Conservation (phyloP, 2,888 invertebrate species). For the Drosophila histrio region DNA sequence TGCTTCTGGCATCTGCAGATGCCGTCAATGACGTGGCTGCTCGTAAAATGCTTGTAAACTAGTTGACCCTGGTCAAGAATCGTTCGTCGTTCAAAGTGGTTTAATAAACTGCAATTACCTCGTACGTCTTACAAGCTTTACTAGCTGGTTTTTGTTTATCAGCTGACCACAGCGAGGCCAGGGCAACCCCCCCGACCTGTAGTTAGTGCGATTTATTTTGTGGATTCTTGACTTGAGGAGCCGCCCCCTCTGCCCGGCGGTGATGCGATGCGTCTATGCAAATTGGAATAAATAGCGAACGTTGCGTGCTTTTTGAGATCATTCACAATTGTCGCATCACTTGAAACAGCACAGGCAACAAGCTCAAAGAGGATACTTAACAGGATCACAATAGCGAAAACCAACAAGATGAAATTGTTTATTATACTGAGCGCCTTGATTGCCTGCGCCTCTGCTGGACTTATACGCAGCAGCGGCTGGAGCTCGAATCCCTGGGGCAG, state of each 20-base stretch:
- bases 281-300: constrained; percentile 61
- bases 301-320: constrained; percentile 56
- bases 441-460: constrained; percentile 60
- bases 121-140: constrained; percentile 23
- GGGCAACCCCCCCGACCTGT: constrained; percentile 47
- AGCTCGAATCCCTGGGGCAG: constrained; percentile 25
- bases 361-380: neutral
- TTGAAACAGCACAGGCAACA: constrained; percentile 30
- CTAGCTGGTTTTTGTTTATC: constrained; percentile 46
- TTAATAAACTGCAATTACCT: constrained; percentile 77
- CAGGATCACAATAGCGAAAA: neutral
- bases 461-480: constrained; percentile 50
- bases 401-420: constrained; percentile 68
- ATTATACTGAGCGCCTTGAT: constrained; percentile 69
- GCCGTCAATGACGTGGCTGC: constrained; percentile 18
- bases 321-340: constrained; percentile 60
- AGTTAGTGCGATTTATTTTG: constrained; percentile 65
- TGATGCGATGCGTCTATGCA: constrained; percentile 18
- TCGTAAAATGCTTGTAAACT: constrained; percentile 57
- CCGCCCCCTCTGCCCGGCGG: constrained; percentile 3
- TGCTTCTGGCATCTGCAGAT: constrained; percentile 20
- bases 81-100: constrained; percentile 66
- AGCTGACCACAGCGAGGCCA: constrained; percentile 42
- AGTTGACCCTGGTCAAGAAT: constrained; percentile 78
- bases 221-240: constrained; percentile 64